Percentiles rank a stretch among this genome's conserved stretches.
Conservation (phyloP, 2,888 invertebrate genomes). For the Empis livida region DNA sequence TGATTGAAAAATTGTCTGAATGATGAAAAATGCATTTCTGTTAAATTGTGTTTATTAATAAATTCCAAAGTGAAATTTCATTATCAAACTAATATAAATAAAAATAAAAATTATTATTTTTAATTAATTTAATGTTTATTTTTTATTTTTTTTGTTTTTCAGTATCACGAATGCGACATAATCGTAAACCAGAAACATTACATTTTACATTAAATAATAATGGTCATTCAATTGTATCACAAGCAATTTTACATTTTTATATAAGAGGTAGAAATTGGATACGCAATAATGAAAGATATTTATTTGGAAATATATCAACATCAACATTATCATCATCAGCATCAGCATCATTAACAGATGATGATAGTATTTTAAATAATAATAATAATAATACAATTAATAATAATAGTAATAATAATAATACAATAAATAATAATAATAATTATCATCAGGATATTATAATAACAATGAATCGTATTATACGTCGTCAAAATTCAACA, state of each 20-base stretch:
- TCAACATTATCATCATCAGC: constrained; percentile 2
- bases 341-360: not conserved
- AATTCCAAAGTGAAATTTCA: too few species aligned
- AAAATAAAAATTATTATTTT: not conserved
- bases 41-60: too few species aligned
- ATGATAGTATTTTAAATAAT: not conserved
- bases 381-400: not conserved
- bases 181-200: constrained; percentile 26
- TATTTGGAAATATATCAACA: constrained; percentile 13
- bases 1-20: too few species aligned
- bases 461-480: constrained; percentile 24
- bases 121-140: too few species aligned
- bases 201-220: constrained; percentile 26
- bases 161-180: constrained; percentile 27
- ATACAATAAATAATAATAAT: not conserved
- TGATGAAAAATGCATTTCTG: too few species aligned
- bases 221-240: constrained; percentile 23
- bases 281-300: constrained; percentile 19
- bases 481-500: constrained; percentile 20
- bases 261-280: constrained; percentile 32
- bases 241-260: constrained; percentile 27
- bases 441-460: constrained; percentile 18
- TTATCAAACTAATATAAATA: too few species aligned
- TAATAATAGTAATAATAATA: not conserved
- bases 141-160: constrained; percentile 1